Evolutionary conservation across 2,888 invertebrate species (phyloP).

Genomic region (Rhamphomyia laevipes): DNA sequence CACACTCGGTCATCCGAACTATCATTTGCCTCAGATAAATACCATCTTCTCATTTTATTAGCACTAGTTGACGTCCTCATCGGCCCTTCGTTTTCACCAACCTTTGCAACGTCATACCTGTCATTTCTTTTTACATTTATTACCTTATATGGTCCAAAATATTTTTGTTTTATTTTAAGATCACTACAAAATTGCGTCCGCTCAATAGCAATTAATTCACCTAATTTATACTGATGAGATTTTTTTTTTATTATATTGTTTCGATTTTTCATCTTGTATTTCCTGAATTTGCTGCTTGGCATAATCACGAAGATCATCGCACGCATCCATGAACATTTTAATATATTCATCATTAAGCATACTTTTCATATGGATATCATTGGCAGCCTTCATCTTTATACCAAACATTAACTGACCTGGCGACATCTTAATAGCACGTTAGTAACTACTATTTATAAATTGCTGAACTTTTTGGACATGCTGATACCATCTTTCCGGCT

Average conservation of each 20-base stretch:
- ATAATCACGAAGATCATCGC: too few species aligned
- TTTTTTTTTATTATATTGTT: neutral
- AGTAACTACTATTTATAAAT: slow-evolving; percentile 14
- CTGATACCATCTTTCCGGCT: slow-evolving; percentile 22
- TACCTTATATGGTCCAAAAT: slow-evolving; percentile 12
- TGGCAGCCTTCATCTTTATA: too few species aligned
- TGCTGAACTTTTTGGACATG: too few species aligned
- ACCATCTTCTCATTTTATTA: slow-evolving; percentile 12
- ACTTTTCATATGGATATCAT: too few species aligned
- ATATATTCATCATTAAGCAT: too few species aligned
- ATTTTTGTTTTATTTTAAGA: slow-evolving; percentile 10
- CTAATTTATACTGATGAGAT: slow-evolving; percentile 1
- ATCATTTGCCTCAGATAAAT: neutral
- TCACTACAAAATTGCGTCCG: slow-evolving; percentile 14
- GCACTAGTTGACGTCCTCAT: slow-evolving; percentile 4
- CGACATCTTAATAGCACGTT: too few species aligned
- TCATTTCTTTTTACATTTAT: slow-evolving; percentile 2
- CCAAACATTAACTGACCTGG: too few species aligned
- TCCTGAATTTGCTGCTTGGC: too few species aligned
- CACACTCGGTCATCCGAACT: neutral
- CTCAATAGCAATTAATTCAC: slow-evolving; percentile 14
- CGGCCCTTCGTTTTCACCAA: slow-evolving; percentile 12
- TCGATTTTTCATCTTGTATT: too few species aligned
- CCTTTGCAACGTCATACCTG: slow-evolving; percentile 11
- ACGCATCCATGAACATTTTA: too few species aligned